Percentiles rank a stretch among this genome's conserved stretches.
Conservation (phyloP, 2,113 vertebrate species). For the Corythornis vintsioides region DNA sequence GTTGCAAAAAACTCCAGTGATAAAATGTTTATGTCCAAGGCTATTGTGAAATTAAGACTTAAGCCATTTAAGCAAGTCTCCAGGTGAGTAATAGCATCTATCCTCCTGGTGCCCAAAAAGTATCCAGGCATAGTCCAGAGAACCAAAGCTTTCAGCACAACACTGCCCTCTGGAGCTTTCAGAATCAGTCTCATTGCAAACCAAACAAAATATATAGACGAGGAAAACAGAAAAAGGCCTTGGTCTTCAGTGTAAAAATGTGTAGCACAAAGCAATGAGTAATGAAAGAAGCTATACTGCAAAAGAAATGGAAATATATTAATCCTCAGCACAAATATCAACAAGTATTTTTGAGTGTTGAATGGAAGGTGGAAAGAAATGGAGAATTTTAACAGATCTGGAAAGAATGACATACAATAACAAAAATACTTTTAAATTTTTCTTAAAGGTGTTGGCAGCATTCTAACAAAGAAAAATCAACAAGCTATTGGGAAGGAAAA, state of each 20-base stretch:
- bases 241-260: conserved; percentile 31
- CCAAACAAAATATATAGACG: background rate
- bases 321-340: background rate
- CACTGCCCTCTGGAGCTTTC: conserved; percentile 34
- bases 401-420: background rate
- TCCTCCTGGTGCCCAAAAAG: background rate
- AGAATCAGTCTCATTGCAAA: background rate
- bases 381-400: conserved; percentile 26
- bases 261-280: background rate
- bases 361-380: background rate
- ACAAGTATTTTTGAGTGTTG: background rate
- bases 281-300: conserved; percentile 36
- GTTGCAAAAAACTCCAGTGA: background rate
- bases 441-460: conserved; percentile 36
- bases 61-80: conserved; percentile 30
- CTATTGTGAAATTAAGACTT: background rate
- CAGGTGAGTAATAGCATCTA: background rate
- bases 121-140: background rate
- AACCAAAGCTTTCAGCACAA: background rate
- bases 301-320: conserved; percentile 26
- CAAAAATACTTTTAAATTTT: conserved; percentile 43
- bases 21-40: background rate
- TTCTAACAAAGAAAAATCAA: conserved; percentile 30
- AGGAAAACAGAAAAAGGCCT: background rate
- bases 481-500: background rate